phyloP scores from a whole-genome alignment of 2,888 invertebrate genomes.

The Molanna angustata region DNA sequence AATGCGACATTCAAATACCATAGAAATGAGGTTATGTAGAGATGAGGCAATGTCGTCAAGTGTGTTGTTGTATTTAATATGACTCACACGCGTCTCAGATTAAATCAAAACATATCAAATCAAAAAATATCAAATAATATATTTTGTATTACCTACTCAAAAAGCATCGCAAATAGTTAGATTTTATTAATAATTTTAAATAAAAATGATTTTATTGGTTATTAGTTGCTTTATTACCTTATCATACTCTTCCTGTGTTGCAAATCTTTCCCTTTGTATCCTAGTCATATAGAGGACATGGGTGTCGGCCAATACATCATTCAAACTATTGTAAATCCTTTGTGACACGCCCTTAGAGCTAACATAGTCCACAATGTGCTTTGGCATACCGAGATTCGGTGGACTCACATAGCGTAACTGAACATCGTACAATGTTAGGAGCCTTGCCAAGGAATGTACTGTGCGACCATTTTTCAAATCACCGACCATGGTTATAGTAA shows the following conservation, averaged over 20 bases:
- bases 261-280: conserved; percentile 92
- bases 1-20: too few species aligned
- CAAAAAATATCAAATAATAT: too few species aligned
- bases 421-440: conserved; percentile 92
- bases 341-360: conserved; percentile 76
- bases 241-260: conserved; percentile 78
- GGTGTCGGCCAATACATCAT: conserved; percentile 85
- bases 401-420: conserved; percentile 92
- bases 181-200: too few species aligned
- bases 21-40: too few species aligned
- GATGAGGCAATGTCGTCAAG: too few species aligned
- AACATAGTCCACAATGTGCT: conserved; percentile 77
- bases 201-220: too few species aligned
- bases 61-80: too few species aligned
- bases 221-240: too few species aligned
- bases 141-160: too few species aligned
- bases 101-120: too few species aligned
- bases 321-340: conserved; percentile 67
- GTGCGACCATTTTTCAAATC: conserved; percentile 97
- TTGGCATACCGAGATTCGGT: conserved; percentile 85
- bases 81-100: too few species aligned
- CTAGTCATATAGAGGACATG: conserved; percentile 99
- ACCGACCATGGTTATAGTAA: conserved; percentile 97
- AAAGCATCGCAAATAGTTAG: too few species aligned
- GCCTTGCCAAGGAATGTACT: conserved; percentile 93